Base-by-base conservation (phyloP, 2,888 invertebrate species). In the Chrysolina americana region DNA sequence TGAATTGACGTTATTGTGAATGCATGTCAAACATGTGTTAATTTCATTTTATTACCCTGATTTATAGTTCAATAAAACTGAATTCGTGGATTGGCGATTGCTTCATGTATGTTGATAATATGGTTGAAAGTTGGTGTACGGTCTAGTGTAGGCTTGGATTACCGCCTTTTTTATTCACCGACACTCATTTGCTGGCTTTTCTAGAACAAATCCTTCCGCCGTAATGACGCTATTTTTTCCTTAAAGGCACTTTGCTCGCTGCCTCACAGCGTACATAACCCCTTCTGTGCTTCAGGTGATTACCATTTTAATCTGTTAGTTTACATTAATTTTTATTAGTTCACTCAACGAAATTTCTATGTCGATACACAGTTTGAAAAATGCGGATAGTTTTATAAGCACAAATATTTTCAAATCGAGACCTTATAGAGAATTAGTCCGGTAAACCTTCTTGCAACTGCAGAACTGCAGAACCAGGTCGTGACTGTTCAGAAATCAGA, bases 11-110 rank as follows among this genome's bases (percentile, higher is more conserved):
- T 79, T 78, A 78, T 79, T 79, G 80, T 80, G 79, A 82, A 82
- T 82, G 78, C 82, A 83, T 83, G 82, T 79, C 81, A 81, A 81
- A 83, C 83, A 83, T 82, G 83, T 84, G 84, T 83, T 82, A 84
- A 83, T 84, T 84, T 84, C 81, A 81, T 83, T 84, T 84, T 84
- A 84, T 83, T 81, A 80, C 81, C 76, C 73, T 80, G 83, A 84
- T 84, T 84, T 83, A 84, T 81, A 75, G 76, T 65, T 77, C 79
- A 63, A 81, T 82, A 81, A 84, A 84, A 82, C 81, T 80, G 79
- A 83, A 82, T 83, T 81, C 76, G 83, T 80, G 78, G 79, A 78
- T 79, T 79, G 78, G 76, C 64, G 65, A 68, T 69, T 47, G 72
- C 70, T 75, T 62, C 48, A 68, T 62, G 71, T 74, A 65, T 66